phyloP scores from a whole-genome alignment of 2,888 invertebrate genomes.

The Ganaspis brasiliensis region DNA sequence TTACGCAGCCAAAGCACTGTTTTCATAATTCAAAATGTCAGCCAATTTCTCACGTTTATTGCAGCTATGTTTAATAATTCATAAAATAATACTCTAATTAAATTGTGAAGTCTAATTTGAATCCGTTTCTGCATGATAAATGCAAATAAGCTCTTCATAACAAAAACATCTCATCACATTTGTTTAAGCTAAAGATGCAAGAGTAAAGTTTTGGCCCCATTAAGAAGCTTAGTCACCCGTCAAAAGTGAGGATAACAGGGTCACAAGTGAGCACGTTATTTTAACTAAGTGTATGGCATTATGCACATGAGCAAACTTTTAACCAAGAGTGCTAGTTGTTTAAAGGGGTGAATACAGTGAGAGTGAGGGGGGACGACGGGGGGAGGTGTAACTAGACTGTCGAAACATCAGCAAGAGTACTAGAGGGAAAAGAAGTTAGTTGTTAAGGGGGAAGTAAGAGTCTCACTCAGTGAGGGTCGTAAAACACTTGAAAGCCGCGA shows the following conservation, averaged over 20 bases:
- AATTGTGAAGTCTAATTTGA: background rate
- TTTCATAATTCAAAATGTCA: no score
- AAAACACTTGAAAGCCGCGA: slow-evolving; percentile 55
- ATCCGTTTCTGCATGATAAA: background rate
- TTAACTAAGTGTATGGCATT: slow-evolving; percentile 27
- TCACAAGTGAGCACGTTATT: slow-evolving; percentile 13
- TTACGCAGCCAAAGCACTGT: no score
- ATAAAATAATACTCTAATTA: background rate
- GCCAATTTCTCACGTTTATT: no score
- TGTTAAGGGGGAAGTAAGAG: slow-evolving; percentile 1
- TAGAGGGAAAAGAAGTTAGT: slow-evolving; percentile 13
- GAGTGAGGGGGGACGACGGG: no score
- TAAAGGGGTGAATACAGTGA: background rate
- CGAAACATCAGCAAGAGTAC: slow-evolving; percentile 20
- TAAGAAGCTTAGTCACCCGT: slow-evolving; percentile 17
- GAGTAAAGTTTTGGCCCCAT: slow-evolving; percentile 11
- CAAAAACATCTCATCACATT: background rate
- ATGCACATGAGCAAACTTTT: slow-evolving; percentile 23
- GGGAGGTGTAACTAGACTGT: slow-evolving; percentile 15
- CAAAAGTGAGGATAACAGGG: slow-evolving; percentile 17
- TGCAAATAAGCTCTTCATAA: background rate
- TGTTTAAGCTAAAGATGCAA: background rate
- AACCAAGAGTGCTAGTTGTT: background rate
- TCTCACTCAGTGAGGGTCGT: slow-evolving; percentile 44
- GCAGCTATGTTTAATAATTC: no score